Base-by-base conservation (phyloP, 2,888 invertebrate species). In the Nysson spinosus region DNA sequence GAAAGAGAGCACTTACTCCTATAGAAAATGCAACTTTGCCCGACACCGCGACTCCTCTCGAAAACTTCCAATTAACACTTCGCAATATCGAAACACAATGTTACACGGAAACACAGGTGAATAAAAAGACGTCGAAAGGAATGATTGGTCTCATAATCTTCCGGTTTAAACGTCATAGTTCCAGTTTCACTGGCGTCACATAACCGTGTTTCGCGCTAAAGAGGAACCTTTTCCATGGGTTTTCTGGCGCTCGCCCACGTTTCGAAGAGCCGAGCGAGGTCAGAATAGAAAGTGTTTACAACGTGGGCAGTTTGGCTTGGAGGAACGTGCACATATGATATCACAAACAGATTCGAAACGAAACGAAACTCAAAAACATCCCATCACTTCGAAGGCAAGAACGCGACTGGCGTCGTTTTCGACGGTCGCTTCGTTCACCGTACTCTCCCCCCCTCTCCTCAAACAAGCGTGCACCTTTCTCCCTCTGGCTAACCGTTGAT, bases 391-490 rank as follows among this genome's bases (percentile, higher is more conserved):
- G 60, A 76, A 62, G 66, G 78, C 80, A 69, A 70, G 71, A 79
- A 74, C 83, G 77, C 80, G 78, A 85, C 85, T 83, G 81, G 80
- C 72, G 76, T 69, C 72, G 65, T 71, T 64, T 68, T 37, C 67
- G 67, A 63, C 69, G 63, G 69, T n/a, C n/a, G n/a, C 63, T 67
- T 66, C 70, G 66, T 85, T 91, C 90, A 87, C 68, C 87, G 60
- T 51, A 90, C 90, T 63, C 93, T 93, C 49, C 84, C 94, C 73
- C 94, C 89, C 17, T 30, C 39, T 57, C 42, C 26, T n/a, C 60
- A 30, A n/a, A 1, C 54, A 47, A 39, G 17, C 47, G 42, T 5
- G 37, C 35, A 17, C 37, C 12, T 28, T 20, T 20, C 46, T 32
- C 26, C 35, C 47, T 47, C 57, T 19, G 30, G 49, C 34, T 44